Percentiles rank a stretch among this genome's conserved stretches.
Evolutionary conservation across 2,888 invertebrate species (phyloP).

Genomic region (Cantharis rustica): DNA sequence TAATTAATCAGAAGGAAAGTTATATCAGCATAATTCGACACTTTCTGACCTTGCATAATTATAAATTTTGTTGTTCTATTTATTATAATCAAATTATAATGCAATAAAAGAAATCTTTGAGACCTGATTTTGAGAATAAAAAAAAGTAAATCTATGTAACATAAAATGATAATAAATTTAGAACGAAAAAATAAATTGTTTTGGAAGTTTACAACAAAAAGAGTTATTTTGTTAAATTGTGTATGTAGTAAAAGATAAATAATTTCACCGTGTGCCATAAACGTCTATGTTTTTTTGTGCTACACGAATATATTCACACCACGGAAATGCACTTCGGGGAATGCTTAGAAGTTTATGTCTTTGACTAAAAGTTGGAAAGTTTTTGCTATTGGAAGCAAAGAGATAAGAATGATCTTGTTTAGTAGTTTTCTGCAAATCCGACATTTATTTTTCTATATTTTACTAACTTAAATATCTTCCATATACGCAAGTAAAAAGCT

Average conservation of each 20-base stretch:
- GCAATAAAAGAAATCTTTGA: too few species aligned
- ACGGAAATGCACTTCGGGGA: slow-evolving; percentile 33
- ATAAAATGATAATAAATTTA: background rate
- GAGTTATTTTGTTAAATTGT: background rate
- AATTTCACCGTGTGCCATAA: slow-evolving; percentile 34
- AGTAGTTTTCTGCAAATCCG: slow-evolving; percentile 22
- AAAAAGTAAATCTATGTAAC: background rate
- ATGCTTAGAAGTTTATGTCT: slow-evolving; percentile 30
- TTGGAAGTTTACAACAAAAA: background rate
- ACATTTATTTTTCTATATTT: slow-evolving; percentile 25
- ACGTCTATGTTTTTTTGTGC: slow-evolving; percentile 32
- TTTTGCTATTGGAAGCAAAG: slow-evolving; percentile 29
- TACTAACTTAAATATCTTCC: slow-evolving; percentile 9
- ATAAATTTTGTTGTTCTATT: background rate
- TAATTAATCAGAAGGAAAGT: background rate
- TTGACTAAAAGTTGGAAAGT: slow-evolving; percentile 31
- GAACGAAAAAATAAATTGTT: background rate
- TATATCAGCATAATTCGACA: background rate
- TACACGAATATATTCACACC: slow-evolving; percentile 35
- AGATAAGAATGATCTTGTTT: slow-evolving; percentile 26
- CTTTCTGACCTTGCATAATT: background rate
- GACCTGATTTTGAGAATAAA: background rate
- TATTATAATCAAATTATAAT: background rate
- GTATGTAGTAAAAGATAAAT: slow-evolving; percentile 27
- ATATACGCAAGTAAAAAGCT: background rate